Conservation (phyloP, 2,113 vertebrate genomes). For the Rhabdornis inornatus region DNA sequence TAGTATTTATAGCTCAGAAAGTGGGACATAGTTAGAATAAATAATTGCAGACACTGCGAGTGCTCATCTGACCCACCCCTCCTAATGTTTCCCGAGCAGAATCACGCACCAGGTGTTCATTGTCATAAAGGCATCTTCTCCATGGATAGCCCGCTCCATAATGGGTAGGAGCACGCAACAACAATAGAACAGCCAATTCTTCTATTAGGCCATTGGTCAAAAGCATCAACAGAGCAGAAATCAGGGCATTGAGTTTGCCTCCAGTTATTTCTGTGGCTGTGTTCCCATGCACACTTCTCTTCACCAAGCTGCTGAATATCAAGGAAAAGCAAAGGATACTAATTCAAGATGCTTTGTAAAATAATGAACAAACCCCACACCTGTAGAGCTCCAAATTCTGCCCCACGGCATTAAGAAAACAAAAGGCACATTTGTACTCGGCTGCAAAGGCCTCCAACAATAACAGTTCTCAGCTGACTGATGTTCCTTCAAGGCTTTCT, state of each 20-base stretch:
- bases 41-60: background rate
- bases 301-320: background rate
- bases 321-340: background rate
- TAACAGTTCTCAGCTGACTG: background rate
- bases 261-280: slow-evolving; percentile 11
- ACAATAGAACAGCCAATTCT: slow-evolving; percentile 20
- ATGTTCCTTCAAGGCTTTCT: slow-evolving; percentile 14
- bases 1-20: background rate
- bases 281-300: background rate
- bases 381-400: background rate
- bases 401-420: background rate
- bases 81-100: background rate
- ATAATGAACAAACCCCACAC: background rate
- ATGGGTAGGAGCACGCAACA: background rate
- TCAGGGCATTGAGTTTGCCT: slow-evolving; percentile 7
- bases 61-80: background rate
- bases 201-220: background rate
- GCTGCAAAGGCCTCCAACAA: background rate
- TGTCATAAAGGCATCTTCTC: slow-evolving; percentile 17
- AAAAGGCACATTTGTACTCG: slow-evolving; percentile 19
- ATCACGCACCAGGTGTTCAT: background rate
- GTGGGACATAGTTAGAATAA: background rate
- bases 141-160: background rate
- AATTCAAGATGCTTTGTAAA: background rate
- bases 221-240: slow-evolving; percentile 37